Evolutionary conservation across 2,888 invertebrate species (phyloP), one percentile per base, ranked within the genome.

Genomic region (Ernsta delagoae): DNA sequence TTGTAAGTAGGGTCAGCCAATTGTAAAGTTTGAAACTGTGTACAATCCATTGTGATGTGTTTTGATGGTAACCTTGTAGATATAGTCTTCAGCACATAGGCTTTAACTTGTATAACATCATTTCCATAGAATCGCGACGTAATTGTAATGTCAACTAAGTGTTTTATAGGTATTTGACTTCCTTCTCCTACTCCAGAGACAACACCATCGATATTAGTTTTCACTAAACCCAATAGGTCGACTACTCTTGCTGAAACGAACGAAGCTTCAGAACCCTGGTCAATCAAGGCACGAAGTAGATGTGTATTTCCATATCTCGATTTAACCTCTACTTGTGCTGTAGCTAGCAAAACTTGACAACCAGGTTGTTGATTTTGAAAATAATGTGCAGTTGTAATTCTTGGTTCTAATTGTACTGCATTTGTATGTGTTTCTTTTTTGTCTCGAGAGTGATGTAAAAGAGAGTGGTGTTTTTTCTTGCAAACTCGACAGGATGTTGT

Each of bases 231-330:
- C 48, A 76, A 73, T 12, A 74, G 57, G 59, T 74, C 69, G 6
- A 72, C 74, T 57, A 67, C 71, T 64, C 72, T 71, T 59, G 71
- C 73, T 31, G 74, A 67, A 11, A 77, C 67, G 56, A 77, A 77
- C 56, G 77, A 75, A 60, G 76, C 77, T 69, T 75, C 74, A 50
- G 76, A 77, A 1, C 76, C 77, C 70, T 76, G 76, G 65, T 77
- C 75, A 70, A 77, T 72, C 45, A 76, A 71, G 45, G 73, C 74
- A 65, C 76, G 72, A 65, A 75, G 71, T 56, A 71, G 60, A 59
- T 73, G 72, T 71, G 66, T 70, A 9, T 66, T 31, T 16, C 72
- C 75, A 54, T 71, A 36, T 2, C 61, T 65, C 41, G 73, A 70
- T 59, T 36, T 70, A n/a, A 74, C 72, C 12, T 70, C 48, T 36